A percentile compares a stretch with the other conserved stretches of the same genome.
These are phyloP conservation scores for Brachionus asplanchnoidis DNA, from an alignment of 1,140 invertebrate genomes.

Conservation along the genomic window DNA sequence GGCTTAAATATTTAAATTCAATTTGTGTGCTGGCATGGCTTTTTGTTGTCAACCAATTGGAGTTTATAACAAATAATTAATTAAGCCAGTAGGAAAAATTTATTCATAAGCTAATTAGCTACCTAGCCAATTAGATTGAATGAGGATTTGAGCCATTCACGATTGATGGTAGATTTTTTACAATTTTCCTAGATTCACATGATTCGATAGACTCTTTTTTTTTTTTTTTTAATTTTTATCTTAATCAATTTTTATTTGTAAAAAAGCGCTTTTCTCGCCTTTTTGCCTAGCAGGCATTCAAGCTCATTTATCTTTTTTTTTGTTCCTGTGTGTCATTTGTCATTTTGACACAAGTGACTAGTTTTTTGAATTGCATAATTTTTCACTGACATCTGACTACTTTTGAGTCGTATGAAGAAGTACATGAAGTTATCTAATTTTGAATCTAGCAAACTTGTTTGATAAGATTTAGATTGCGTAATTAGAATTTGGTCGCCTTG, in stretches of 20 bases:
- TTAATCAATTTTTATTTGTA: background rate
- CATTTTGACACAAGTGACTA: constrained; percentile 22
- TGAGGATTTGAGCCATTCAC: background rate
- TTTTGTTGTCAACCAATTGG: background rate
- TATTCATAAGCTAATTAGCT: background rate
- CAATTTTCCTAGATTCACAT: background rate
- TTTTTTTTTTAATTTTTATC: constrained; percentile 14
- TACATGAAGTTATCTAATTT: background rate
- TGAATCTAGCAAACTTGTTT: background rate
- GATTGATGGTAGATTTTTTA: background rate
- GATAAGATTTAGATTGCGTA: constrained; percentile 15
- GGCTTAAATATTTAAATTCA: constrained; percentile 1
- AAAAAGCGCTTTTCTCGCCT: constrained; percentile 1
- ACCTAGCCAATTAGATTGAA: background rate
- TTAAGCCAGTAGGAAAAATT: background rate
- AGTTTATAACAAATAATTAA: background rate
- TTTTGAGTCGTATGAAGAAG: background rate
- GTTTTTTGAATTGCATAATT: background rate
- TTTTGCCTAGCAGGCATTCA: background rate
- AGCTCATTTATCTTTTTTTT: constrained; percentile 31
- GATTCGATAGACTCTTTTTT: background rate
- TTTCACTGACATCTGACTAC: constrained; percentile 7
- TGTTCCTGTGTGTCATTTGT: constrained; percentile 23
- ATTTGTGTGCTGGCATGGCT: background rate
- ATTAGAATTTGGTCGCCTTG: background rate